Conservation (phyloP, 1,140 invertebrate genomes). For the Drosophila aff. region DNA sequence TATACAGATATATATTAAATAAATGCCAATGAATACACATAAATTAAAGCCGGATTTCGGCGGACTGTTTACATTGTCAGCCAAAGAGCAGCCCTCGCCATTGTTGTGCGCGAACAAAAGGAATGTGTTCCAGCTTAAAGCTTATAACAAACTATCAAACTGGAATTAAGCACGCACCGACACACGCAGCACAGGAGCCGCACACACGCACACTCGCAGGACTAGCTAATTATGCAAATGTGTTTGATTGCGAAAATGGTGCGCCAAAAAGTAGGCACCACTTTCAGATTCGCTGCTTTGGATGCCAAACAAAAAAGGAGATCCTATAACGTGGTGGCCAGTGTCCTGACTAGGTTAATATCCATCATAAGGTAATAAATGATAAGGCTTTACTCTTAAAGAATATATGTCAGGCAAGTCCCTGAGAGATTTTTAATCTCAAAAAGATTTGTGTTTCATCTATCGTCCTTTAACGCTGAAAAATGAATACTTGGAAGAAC, state of each 20-base stretch:
- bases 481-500: neutral
- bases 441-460: neutral
- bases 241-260: slow-evolving; percentile 76
- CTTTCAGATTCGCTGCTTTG: slow-evolving; percentile 70
- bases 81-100: slow-evolving; percentile 12
- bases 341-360: slow-evolving; percentile 13
- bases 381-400: neutral
- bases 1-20: slow-evolving; percentile 1
- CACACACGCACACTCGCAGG: slow-evolving; percentile 25
- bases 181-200: slow-evolving; percentile 7
- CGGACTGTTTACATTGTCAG: slow-evolving; percentile 60
- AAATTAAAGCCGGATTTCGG: slow-evolving; percentile 70
- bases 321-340: neutral
- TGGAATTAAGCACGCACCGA: slow-evolving; percentile 69
- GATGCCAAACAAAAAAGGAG: slow-evolving; percentile 60
- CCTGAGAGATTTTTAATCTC: neutral
- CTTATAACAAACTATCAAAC: slow-evolving; percentile 79
- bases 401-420: neutral
- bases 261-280: slow-evolving; percentile 76
- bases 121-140: slow-evolving; percentile 62
- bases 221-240: slow-evolving; percentile 75
- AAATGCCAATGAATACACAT: slow-evolving; percentile 48
- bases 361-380: neutral
- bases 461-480: neutral
- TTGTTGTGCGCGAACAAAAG: slow-evolving; percentile 58